Base-by-base conservation (phyloP, 1,140 invertebrate genomes). In the Drosophila albomicans region DNA sequence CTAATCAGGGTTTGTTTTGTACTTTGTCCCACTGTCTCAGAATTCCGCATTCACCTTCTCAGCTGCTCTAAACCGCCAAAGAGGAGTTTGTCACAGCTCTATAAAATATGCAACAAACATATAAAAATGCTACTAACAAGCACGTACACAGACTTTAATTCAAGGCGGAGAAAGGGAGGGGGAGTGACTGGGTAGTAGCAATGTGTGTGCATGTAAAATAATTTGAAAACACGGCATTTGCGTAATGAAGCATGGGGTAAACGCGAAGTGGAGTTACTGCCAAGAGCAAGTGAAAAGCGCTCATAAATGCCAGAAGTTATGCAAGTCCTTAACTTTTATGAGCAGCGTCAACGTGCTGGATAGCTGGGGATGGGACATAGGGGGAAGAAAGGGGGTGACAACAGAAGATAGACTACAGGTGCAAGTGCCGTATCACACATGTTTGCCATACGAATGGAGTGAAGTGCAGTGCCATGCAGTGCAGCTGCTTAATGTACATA, bases 151-250 rank as follows among this genome's bases (percentile, higher is more conserved):
- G 41, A 51, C 57, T 63, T 54, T 43, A n/a, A 61, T 66, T 38
- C n/a, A 20, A 10, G 6, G 25, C 15, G 30, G 5, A 45, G 16
- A 25, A 20, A 13, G 49, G 13, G 38, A 32, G 28, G 8, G 7
- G 32, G n/a, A 49, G 28, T 38, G 35, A 13, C 5, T 57, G 16
- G 10, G 15, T 54, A 45, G 10, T 32, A 8, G n/a, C 25, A 32
- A 15, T 63, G 73, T 49, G 54, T 57, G 62, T 61, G 43, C 76
- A 74, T 87, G 82, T 87, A 77, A 85, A 88, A 88, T 88, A 81
- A 88, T 88, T 88, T 88, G 78, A 88, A 88, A 88, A 88, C 85
- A 89, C 74, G 85, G 84, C 84, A 89, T 88, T 88, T 89, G 84
- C 85, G 84, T 88, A 88, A 88, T 88, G 84, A 88, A 88, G 85